Conservation (phyloP, 2,888 invertebrate genomes). For the Brachypterus glaber region DNA sequence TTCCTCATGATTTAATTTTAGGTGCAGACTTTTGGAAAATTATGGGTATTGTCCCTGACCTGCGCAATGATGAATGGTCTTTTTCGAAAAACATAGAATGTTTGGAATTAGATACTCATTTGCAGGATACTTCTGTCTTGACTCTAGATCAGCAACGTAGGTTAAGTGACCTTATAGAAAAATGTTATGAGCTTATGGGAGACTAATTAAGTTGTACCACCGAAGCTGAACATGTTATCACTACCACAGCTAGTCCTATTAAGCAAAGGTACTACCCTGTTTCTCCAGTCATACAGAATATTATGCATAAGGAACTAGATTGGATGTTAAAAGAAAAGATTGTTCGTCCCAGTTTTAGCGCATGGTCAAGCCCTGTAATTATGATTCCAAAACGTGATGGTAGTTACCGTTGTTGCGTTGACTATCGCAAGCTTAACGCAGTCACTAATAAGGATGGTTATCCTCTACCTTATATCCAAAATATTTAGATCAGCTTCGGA, state of each 20-base stretch:
- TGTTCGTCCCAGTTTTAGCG: constrained; percentile 23
- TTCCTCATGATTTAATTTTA: constrained; percentile 9
- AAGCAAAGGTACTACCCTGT: constrained; percentile 19
- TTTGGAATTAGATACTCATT: too few species aligned
- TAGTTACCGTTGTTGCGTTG: constrained; percentile 5
- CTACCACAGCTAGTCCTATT: too few species aligned
- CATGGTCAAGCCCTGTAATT: constrained; percentile 25
- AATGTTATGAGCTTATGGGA: too few species aligned
- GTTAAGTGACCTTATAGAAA: too few species aligned
- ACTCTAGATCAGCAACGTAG: too few species aligned
- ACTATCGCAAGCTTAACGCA: neutral
- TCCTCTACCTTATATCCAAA: constrained; percentile 9
- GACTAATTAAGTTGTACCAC: too few species aligned
- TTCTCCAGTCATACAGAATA: constrained; percentile 13
- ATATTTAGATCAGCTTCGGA: too few species aligned
- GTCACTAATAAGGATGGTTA: constrained; percentile 13
- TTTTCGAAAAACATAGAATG: constrained; percentile 3
- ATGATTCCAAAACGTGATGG: constrained; percentile 9
- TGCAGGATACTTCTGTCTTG: too few species aligned
- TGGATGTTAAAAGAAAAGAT: constrained; percentile 23
- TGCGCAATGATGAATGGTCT: constrained; percentile 8
- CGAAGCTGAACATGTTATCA: too few species aligned
- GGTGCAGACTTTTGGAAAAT: too few species aligned
- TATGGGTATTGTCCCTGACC: constrained; percentile 10
- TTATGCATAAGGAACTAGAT: constrained; percentile 17